Evolutionary conservation across 1,140 invertebrate genomes (phyloP).

Genomic region (Eulimnadia texana): DNA sequence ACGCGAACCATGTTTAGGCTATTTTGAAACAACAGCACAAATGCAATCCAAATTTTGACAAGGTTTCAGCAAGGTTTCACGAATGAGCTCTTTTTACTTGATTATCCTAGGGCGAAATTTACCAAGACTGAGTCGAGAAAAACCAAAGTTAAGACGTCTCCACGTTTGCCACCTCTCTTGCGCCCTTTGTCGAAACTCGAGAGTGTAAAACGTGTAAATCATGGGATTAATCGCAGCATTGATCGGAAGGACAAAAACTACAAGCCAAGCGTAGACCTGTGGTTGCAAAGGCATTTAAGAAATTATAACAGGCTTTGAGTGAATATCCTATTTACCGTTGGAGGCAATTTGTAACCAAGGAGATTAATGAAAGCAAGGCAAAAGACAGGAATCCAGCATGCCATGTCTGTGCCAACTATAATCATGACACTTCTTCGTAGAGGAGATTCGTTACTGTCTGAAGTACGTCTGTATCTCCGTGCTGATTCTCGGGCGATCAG

Average conservation of each 20-base stretch:
- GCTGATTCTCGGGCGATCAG: slow-evolving; percentile 34
- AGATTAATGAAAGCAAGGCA: slow-evolving; percentile 34
- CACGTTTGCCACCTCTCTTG: too few species aligned
- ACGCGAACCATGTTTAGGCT: too few species aligned
- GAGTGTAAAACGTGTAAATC: slow-evolving; percentile 27
- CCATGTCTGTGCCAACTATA: slow-evolving; percentile 40
- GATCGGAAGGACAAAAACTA: slow-evolving; percentile 33
- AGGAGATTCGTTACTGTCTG: slow-evolving; percentile 27
- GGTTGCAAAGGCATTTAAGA: background rate
- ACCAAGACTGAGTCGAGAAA: too few species aligned
- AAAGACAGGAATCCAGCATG: slow-evolving; percentile 42
- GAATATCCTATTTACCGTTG: background rate
- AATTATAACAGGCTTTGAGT: too few species aligned
- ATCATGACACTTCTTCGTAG: slow-evolving; percentile 40
- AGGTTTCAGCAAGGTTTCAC: too few species aligned
- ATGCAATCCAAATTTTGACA: too few species aligned
- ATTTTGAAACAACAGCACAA: too few species aligned
- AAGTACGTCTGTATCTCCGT: slow-evolving; percentile 26
- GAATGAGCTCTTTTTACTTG: too few species aligned
- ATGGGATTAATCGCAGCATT: slow-evolving; percentile 35
- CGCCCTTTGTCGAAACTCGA: too few species aligned
- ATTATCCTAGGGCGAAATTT: too few species aligned
- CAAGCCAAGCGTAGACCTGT: slow-evolving; percentile 31
- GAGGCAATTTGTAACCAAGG: slow-evolving; percentile 9
- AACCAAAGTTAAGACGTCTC: too few species aligned